These are phyloP conservation scores for Nymphalis c-album DNA, from an alignment of 2,888 invertebrate species.

Conservation along the genomic window DNA sequence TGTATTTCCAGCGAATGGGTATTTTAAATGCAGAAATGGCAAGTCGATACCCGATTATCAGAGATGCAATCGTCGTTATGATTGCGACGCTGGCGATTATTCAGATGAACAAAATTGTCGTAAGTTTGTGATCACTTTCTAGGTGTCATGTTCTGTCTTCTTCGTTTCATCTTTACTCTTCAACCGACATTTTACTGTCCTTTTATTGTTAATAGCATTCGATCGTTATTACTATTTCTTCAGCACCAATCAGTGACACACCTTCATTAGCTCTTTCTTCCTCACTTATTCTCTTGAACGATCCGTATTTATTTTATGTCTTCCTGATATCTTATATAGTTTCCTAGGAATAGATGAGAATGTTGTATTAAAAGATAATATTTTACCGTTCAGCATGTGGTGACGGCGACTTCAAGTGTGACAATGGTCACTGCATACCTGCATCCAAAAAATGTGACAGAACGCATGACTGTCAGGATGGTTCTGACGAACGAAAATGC, in stretches of 20 bases:
- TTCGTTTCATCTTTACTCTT: conserved; percentile 14
- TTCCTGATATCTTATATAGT: conserved; percentile 12
- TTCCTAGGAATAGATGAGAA: conserved; percentile 38
- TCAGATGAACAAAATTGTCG: conserved; percentile 90
- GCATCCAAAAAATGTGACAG: conserved; percentile 79
- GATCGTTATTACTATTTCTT: conserved; percentile 16
- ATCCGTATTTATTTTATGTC: conserved; percentile 7
- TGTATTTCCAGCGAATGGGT: conserved; percentile 68
- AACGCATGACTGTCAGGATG: conserved; percentile 80
- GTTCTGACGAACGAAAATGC: conserved; percentile 82
- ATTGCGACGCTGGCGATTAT: conserved; percentile 84
- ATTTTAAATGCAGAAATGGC: conserved; percentile 86
- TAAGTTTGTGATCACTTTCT: conserved; percentile 74
- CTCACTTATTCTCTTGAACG: not conserved
- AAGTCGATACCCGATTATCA: conserved; percentile 79
- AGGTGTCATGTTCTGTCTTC: conserved; percentile 25
- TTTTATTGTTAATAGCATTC: conserved; percentile 12
- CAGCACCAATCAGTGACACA: conserved; percentile 8
- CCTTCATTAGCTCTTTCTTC: not conserved
- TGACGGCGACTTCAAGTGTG: conserved; percentile 83
- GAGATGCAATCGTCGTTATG: conserved; percentile 84
- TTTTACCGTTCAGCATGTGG: conserved; percentile 82
- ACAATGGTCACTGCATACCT: conserved; percentile 84
- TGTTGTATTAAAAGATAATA: conserved; percentile 46
- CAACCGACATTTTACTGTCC: conserved; percentile 1